Evolutionary conservation across 2,888 invertebrate genomes (phyloP).

Genomic region (Omphaloscelis lunosa): DNA sequence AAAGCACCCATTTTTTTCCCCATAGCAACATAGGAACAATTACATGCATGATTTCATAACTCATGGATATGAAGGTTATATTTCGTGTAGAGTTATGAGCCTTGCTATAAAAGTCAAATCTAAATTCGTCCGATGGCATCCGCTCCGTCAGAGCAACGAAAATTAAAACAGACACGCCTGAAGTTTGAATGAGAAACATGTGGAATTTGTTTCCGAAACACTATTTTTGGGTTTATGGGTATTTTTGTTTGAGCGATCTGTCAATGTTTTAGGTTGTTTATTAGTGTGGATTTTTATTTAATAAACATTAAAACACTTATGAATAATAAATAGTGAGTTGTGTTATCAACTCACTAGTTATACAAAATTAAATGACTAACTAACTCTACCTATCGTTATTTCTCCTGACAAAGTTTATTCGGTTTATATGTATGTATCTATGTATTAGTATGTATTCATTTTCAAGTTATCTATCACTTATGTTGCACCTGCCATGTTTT

Average conservation of each 20-base stretch:
- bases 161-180: constrained; percentile 44
- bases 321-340: no score
- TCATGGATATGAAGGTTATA: constrained; percentile 17
- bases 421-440: no score
- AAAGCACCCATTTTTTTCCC: no score
- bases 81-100: constrained; percentile 42
- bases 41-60: background rate
- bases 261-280: constrained; percentile 11
- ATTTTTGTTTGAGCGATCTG: constrained; percentile 14
- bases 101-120: constrained; percentile 51
- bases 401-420: no score
- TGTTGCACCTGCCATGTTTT: no score
- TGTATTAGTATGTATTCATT: no score
- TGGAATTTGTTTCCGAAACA: constrained; percentile 36
- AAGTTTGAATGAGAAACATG: constrained; percentile 29
- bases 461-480: no score
- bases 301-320: no score
- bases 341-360: no score
- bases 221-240: constrained; percentile 7
- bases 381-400: no score
- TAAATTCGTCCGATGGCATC: constrained; percentile 42
- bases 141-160: constrained; percentile 16
- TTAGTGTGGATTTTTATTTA: background rate
- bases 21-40: background rate
- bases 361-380: no score